Percentiles rank a stretch among this genome's conserved stretches.
Conservation (phyloP, 1,140 invertebrate genomes). For the Trypoxylus dichotomus region DNA sequence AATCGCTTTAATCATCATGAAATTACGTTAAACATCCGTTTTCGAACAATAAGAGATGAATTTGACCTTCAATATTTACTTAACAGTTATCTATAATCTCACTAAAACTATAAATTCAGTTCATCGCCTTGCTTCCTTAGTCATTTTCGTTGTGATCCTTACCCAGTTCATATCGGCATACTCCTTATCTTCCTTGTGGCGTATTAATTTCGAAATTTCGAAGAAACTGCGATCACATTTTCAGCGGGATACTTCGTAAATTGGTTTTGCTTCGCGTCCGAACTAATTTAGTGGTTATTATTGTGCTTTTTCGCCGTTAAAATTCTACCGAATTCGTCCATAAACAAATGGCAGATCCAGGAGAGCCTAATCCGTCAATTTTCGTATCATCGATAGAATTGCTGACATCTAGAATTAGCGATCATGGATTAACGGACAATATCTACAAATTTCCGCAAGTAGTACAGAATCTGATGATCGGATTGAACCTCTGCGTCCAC, state of each 20-base stretch:
- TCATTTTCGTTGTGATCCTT: not conserved
- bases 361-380: slow-evolving; percentile 35
- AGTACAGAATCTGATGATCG: slow-evolving; percentile 42
- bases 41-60: not conserved
- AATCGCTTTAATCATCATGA: not conserved
- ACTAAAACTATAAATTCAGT: not conserved
- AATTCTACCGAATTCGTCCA: slow-evolving; percentile 11
- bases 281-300: not conserved
- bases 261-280: not conserved
- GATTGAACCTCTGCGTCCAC: slow-evolving; percentile 47
- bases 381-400: not conserved
- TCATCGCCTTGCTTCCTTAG: not conserved
- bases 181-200: too few species aligned
- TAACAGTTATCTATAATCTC: not conserved
- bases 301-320: slow-evolving; percentile 27
- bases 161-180: too few species aligned
- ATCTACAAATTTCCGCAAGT: slow-evolving; percentile 43
- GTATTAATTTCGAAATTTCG: not conserved
- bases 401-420: slow-evolving; percentile 28
- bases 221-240: too few species aligned
- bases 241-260: not conserved
- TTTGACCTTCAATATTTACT: not conserved
- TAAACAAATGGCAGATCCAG: slow-evolving; percentile 48
- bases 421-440: not conserved
- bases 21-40: not conserved